These are phyloP conservation scores for Brachypodius melanocephalos DNA, from an alignment of 2,113 vertebrate species.

Conservation along the genomic window DNA sequence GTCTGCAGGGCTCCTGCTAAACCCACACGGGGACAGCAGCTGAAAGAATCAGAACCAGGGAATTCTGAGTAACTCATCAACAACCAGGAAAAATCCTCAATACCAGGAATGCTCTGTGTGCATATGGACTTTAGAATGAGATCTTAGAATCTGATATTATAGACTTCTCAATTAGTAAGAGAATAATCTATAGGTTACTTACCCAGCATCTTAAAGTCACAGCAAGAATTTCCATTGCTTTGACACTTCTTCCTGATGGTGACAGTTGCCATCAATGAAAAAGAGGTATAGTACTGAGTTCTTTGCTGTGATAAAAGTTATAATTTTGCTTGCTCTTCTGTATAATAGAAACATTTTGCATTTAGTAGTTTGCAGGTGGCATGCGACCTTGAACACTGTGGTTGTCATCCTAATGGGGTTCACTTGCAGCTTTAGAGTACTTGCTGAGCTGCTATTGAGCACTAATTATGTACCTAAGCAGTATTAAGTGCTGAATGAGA, in stretches of 20 bases:
- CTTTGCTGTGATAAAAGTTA: not conserved
- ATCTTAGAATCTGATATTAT: not conserved
- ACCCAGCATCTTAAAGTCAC: not conserved
- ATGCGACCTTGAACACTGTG: not conserved
- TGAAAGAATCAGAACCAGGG: not conserved
- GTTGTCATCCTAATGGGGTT: not conserved
- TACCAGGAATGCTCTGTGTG: not conserved
- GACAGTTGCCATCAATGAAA: not conserved
- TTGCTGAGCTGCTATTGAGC: not conserved
- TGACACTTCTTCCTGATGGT: not conserved
- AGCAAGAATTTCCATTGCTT: not conserved
- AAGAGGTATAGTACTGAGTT: not conserved
- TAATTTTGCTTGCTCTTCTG: not conserved
- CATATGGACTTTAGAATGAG: not conserved
- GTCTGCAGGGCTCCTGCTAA: not conserved
- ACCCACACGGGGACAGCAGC: not conserved
- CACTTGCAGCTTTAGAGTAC: not conserved
- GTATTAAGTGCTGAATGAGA: not conserved
- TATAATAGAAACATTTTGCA: not conserved
- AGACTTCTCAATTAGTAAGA: not conserved
- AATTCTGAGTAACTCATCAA: not conserved
- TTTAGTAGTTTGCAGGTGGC: not conserved
- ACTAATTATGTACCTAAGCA: accelerated
- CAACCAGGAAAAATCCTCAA: not conserved
- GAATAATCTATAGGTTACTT: not conserved